phyloP scores from a whole-genome alignment of 1,140 invertebrate species.

The Idris sp. region DNA sequence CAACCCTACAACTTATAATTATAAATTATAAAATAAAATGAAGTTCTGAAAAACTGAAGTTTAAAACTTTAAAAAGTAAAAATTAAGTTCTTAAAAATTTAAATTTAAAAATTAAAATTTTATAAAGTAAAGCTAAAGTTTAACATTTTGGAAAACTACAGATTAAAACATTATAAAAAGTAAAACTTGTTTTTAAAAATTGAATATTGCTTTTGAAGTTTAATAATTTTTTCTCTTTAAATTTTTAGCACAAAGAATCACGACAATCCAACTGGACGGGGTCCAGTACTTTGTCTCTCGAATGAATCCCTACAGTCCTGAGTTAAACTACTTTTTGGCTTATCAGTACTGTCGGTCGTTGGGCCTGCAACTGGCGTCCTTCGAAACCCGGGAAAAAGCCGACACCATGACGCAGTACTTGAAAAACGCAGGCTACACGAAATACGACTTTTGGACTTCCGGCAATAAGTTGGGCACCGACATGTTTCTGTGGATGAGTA shows the following conservation, averaged over 20 bases:
- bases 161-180: too few relatives aligned
- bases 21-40: too few relatives aligned
- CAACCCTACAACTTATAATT: too few relatives aligned
- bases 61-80: too few relatives aligned
- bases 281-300: slow-evolving; percentile 92
- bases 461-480: slow-evolving; percentile 91
- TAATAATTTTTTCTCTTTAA: too few relatives aligned
- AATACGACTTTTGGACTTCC: slow-evolving; percentile 93
- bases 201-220: too few relatives aligned
- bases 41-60: too few relatives aligned
- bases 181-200: too few relatives aligned
- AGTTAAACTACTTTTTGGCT: slow-evolving; percentile 91
- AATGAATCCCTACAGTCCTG: slow-evolving; percentile 92
- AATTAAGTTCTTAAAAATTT: too few relatives aligned
- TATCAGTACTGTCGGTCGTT: slow-evolving; percentile 93
- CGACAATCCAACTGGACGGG: slow-evolving; percentile 89
- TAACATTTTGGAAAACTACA: too few relatives aligned
- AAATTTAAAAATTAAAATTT: too few relatives aligned
- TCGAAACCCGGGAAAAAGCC: slow-evolving; percentile 91
- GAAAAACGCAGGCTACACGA: slow-evolving; percentile 87
- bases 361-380: slow-evolving; percentile 89
- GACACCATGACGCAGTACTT: slow-evolving; percentile 89
- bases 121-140: too few relatives aligned
- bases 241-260: slow-evolving; percentile 91
- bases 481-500: slow-evolving; percentile 94